A percentile compares a stretch with the other conserved stretches of the same genome.
phyloP scores from a whole-genome alignment of 2,888 invertebrate genomes.

The Diabrotica balteata region DNA sequence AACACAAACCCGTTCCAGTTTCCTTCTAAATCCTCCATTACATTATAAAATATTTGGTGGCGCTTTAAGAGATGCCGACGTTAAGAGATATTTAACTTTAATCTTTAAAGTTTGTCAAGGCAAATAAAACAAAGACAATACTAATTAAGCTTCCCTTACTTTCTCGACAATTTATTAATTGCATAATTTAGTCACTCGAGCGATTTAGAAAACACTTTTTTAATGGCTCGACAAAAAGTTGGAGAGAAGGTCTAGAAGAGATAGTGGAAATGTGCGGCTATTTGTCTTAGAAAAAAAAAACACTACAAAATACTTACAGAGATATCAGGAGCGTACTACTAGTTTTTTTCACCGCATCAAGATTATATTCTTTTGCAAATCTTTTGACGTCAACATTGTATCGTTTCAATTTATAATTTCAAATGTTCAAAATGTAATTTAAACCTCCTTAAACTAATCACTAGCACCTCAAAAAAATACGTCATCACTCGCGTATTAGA shows the following conservation, averaged over 20 bases:
- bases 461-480: too few relatives aligned
- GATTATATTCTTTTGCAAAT: too few relatives aligned
- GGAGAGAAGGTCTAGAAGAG: too few relatives aligned
- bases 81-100: slow-evolving; percentile 3
- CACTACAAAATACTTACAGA: neutral
- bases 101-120: slow-evolving; percentile 3
- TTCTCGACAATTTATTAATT: slow-evolving; percentile 3
- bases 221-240: too few relatives aligned
- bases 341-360: too few relatives aligned
- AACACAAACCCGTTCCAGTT: too few relatives aligned
- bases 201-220: neutral
- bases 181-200: neutral
- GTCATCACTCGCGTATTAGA: too few relatives aligned
- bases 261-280: too few relatives aligned
- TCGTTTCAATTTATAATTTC: too few relatives aligned
- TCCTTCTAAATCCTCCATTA: neutral
- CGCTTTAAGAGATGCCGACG: neutral
- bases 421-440: too few relatives aligned
- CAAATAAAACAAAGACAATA: slow-evolving; percentile 2
- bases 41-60: neutral
- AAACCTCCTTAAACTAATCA: too few relatives aligned
- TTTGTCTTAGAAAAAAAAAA: neutral
- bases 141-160: neutral
- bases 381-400: too few relatives aligned
- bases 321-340: neutral